Percentiles rank a stretch among this genome's conserved stretches.
phyloP scores from a whole-genome alignment of 1,140 invertebrate species.

The Monomorium pharaonis region DNA sequence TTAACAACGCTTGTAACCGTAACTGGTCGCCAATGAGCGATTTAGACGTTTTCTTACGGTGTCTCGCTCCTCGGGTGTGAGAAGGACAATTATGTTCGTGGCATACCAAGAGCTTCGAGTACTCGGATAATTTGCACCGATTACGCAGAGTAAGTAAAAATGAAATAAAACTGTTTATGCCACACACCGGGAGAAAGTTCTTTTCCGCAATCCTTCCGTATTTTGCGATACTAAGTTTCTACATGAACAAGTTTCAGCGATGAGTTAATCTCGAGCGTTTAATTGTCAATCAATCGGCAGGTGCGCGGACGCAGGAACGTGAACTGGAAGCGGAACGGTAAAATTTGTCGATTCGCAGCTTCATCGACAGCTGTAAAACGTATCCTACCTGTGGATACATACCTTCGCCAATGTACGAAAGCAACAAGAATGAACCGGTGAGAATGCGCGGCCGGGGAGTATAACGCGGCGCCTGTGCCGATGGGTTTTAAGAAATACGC shows the following conservation, averaged over 20 bases:
- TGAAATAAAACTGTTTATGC: neutral
- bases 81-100: constrained; percentile 4
- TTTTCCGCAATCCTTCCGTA: neutral
- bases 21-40: constrained; percentile 4
- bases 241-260: neutral
- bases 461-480: constrained; percentile 36
- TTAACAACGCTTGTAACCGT: constrained; percentile 32
- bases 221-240: no score
- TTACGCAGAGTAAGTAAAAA: neutral
- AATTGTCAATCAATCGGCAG: constrained; percentile 41
- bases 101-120: neutral
- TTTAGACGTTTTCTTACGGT: constrained; percentile 1
- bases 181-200: neutral
- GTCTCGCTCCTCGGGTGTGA: neutral
- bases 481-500: constrained; percentile 63
- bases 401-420: constrained; percentile 49
- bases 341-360: constrained; percentile 34
- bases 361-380: constrained; percentile 60
- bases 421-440: constrained; percentile 58
- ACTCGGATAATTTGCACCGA: constrained; percentile 10
- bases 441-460: constrained; percentile 29
- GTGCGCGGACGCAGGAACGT: constrained; percentile 12
- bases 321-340: constrained; percentile 49
- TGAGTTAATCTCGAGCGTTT: neutral
- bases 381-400: constrained; percentile 33